These are phyloP conservation scores for Pseudanteris insignis DNA, from an alignment of 2,888 invertebrate species.

Conservation along the genomic window DNA sequence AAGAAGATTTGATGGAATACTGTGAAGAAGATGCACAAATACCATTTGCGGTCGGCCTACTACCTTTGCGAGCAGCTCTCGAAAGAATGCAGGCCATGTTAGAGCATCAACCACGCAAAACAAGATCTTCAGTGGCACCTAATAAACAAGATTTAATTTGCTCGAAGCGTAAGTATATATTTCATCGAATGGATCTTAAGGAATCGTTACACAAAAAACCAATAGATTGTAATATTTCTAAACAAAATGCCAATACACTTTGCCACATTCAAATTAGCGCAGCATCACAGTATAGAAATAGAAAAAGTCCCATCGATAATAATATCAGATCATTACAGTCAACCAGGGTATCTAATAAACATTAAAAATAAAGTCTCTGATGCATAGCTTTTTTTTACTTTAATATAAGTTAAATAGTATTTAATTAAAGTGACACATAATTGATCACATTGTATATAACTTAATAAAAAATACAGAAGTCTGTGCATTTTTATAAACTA, in stretches of 20 bases:
- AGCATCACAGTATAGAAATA: slow-evolving; percentile 47
- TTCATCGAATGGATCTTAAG: slow-evolving; percentile 24
- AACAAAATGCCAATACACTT: slow-evolving; percentile 55
- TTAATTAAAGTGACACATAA: no score
- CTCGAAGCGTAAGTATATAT: slow-evolving; percentile 46
- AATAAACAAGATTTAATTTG: slow-evolving; percentile 50
- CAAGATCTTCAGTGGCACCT: slow-evolving; percentile 62
- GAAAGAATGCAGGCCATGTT: slow-evolving; percentile 65
- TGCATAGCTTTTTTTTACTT: no score
- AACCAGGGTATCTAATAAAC: slow-evolving; percentile 23
- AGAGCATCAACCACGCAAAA: slow-evolving; percentile 66
- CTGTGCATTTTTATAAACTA: no score
- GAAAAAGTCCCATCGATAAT: slow-evolving; percentile 20
- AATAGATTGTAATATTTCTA: slow-evolving; percentile 12
- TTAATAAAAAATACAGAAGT: no score
- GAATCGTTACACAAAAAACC: slow-evolving; percentile 34
- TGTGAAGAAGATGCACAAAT: slow-evolving; percentile 62
- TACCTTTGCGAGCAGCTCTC: slow-evolving; percentile 63
- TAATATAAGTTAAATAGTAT: no score
- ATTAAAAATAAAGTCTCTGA: slow-evolving; percentile 7
- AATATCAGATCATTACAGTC: slow-evolving; percentile 21
- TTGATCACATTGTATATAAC: no score
- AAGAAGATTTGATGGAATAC: slow-evolving; percentile 47
- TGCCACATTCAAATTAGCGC: slow-evolving; percentile 62
- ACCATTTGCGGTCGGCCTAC: slow-evolving; percentile 65